Evolutionary conservation across 2,888 invertebrate species (phyloP).

Genomic region (Drosophila mulleri): DNA sequence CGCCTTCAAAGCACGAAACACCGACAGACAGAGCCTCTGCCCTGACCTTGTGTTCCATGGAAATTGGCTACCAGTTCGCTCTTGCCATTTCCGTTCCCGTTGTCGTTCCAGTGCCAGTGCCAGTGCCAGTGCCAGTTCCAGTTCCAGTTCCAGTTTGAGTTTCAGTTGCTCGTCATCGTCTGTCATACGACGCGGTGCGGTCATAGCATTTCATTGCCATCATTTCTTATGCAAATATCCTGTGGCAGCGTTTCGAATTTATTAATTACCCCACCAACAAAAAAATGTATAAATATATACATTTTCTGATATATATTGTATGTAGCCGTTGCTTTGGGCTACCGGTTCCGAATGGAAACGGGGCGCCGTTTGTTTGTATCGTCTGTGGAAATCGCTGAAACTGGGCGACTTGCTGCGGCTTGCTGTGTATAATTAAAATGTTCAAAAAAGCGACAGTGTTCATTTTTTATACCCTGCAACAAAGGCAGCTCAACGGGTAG

Average conservation of each 20-base stretch:
- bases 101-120: conserved; percentile 7
- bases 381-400: conserved; percentile 41
- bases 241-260: conserved; percentile 80
- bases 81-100: conserved; percentile 10
- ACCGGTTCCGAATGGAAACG: conserved; percentile 53
- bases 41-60: conserved; percentile 48
- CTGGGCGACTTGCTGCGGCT: conserved; percentile 22
- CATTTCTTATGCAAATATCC: conserved; percentile 83
- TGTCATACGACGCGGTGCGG: conserved; percentile 71
- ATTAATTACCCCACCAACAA: conserved; percentile 71
- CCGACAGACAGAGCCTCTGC: conserved; percentile 27
- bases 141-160: conserved; percentile 11
- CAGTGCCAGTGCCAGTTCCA: not conserved
- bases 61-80: conserved; percentile 11
- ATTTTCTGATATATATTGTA: not conserved
- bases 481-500: not conserved
- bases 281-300: not conserved
- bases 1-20: conserved; percentile 37
- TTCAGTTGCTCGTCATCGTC: conserved; percentile 49
- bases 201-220: conserved; percentile 83
- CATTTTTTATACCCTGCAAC: conserved; percentile 60
- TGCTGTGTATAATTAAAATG: conserved; percentile 74
- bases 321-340: conserved; percentile 31
- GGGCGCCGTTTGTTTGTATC: conserved; percentile 35
- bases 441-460: conserved; percentile 79